Evolutionary conservation across 2,797 vertebrate genomes (phyloP).

Genomic region (Alosa sapidissima): DNA sequence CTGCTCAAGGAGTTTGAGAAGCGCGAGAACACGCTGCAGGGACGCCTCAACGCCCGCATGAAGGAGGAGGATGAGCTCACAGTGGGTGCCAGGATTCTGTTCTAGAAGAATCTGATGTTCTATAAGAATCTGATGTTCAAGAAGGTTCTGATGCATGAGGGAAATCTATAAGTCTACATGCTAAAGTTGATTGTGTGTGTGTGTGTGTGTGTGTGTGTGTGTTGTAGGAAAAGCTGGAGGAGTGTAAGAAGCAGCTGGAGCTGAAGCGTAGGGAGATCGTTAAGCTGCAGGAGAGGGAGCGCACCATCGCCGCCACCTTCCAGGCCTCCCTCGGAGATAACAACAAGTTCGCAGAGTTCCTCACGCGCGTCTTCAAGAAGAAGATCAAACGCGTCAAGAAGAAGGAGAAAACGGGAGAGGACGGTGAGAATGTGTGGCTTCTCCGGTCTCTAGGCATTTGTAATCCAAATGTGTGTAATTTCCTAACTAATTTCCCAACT

Average conservation of each 20-base stretch:
- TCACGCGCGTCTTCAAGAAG: conserved; percentile 84
- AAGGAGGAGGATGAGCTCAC: conserved; percentile 72
- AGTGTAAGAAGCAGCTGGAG: conserved; percentile 75
- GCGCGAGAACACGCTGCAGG: conserved; percentile 80
- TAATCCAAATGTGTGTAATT: no score
- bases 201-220: conserved; percentile 35
- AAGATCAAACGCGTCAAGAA: conserved; percentile 76
- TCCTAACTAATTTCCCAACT: no score
- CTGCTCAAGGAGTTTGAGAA: conserved; percentile 83
- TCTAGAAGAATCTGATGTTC: background rate
- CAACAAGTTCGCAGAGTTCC: conserved; percentile 82
- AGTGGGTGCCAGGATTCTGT: background rate
- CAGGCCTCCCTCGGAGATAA: conserved; percentile 79
- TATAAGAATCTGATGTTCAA: background rate
- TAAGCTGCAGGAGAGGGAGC: conserved; percentile 80
- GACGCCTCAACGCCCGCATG: conserved; percentile 65
- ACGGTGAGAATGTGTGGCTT: conserved; percentile 49
- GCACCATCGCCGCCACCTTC: conserved; percentile 73
- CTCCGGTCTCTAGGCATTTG: no score
- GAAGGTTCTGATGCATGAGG: background rate
- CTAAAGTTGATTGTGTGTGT: background rate
- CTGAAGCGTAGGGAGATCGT: conserved; percentile 74
- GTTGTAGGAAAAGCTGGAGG: conserved; percentile 76
- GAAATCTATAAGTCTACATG: no score
- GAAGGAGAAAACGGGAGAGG: conserved; percentile 59